Conservation (phyloP, 1,140 invertebrate genomes). For the Meloidogyne floridensis region DNA sequence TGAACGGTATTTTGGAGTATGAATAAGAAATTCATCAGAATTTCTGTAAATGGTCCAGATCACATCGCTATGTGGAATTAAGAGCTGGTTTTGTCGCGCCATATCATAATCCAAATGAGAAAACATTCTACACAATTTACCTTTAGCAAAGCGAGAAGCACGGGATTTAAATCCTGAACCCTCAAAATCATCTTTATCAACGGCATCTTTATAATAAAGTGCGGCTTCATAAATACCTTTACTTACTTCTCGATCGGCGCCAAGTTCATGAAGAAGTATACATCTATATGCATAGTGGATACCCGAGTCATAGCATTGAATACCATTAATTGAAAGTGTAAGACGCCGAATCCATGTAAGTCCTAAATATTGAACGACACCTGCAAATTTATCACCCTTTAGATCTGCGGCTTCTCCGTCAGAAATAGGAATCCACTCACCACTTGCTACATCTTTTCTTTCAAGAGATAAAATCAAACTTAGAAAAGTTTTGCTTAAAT, state of each 20-base stretch:
- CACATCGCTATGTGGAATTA: too few species aligned
- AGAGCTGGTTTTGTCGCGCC: too few species aligned
- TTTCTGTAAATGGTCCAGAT: too few species aligned
- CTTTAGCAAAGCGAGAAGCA: not conserved
- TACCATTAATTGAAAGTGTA: not conserved
- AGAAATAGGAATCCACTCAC: not conserved
- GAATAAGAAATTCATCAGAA: too few species aligned
- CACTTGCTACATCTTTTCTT: not conserved
- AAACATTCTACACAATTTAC: too few species aligned
- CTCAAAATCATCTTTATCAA: too few species aligned
- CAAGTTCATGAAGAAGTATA: conserved; percentile 6
- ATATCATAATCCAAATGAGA: too few species aligned
- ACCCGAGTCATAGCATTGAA: not conserved
- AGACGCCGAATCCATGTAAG: not conserved
- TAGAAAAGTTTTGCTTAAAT: not conserved
- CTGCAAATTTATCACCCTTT: not conserved
- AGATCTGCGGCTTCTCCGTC: not conserved
- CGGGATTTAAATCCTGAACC: too few species aligned
- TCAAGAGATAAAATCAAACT: not conserved
- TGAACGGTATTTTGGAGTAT: too few species aligned
- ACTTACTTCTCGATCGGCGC: not conserved
- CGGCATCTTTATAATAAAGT: not conserved
- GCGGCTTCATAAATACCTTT: conserved; percentile 13
- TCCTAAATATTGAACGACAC: not conserved
- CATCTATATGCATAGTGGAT: not conserved